These are phyloP conservation scores for Oreonectes daqikongensis DNA, from an alignment of 2,797 vertebrate genomes.

Conservation along the genomic window DNA sequence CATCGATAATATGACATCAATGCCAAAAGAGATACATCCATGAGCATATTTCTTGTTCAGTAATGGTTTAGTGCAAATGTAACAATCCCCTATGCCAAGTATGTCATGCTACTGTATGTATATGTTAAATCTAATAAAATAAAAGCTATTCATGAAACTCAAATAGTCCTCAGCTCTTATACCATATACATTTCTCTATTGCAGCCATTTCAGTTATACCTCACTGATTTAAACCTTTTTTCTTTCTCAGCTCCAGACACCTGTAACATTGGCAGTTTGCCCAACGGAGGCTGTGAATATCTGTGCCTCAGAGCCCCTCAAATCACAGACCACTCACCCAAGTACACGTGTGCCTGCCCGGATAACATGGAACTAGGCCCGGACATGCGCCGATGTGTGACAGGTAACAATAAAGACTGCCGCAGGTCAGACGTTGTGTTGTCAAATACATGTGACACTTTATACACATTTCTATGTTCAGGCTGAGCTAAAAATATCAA, in stretches of 20 bases:
- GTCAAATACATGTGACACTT: not conserved
- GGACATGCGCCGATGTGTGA: conserved; percentile 92
- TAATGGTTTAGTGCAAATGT: not conserved
- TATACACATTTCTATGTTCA: not conserved
- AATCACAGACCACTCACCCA: conserved; percentile 90
- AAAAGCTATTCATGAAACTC: not conserved
- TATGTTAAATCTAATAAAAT: not conserved
- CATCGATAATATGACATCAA: not conserved
- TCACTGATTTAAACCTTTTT: conserved; percentile 28
- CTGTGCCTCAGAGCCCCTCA: conserved; percentile 97
- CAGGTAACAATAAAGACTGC: conserved; percentile 73
- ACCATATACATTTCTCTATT: not conserved
- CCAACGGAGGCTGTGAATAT: conserved; percentile 95
- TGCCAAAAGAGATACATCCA: not conserved
- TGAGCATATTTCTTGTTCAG: not conserved
- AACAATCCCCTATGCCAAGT: not conserved
- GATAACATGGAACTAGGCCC: conserved; percentile 91
- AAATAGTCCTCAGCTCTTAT: conserved; percentile 7
- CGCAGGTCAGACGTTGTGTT: not conserved
- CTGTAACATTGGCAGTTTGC: conserved; percentile 87
- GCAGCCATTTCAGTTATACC: conserved; percentile 8
- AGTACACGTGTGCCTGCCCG: conserved; percentile 94
- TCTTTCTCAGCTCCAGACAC: conserved; percentile 83
- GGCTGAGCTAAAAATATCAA: not conserved
- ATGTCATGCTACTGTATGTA: not conserved